phyloP scores from a whole-genome alignment of 2,797 vertebrate genomes.

The Hapalemur alaotrensis region DNA sequence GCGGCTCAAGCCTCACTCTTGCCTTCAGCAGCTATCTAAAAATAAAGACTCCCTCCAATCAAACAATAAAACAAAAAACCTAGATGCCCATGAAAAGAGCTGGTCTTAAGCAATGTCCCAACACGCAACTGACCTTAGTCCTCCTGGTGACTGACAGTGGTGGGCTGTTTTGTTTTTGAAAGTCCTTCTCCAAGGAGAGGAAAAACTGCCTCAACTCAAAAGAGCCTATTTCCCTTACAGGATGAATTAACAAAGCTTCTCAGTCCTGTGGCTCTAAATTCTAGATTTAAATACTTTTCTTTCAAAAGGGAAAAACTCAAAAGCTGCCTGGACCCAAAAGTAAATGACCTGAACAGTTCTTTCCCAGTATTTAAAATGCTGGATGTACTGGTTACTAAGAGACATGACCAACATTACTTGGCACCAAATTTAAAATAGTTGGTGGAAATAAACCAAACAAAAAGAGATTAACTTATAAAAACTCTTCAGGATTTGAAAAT shows the following conservation, averaged over 20 bases:
- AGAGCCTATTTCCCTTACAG: slow-evolving; percentile 5
- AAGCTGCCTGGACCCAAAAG: slow-evolving; percentile 29
- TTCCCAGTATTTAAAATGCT: slow-evolving; percentile 48
- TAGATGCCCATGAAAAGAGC: background rate
- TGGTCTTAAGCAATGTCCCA: background rate
- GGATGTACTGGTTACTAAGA: slow-evolving; percentile 13
- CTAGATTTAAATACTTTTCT: slow-evolving; percentile 49
- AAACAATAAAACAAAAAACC: background rate
- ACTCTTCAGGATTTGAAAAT: slow-evolving; percentile 40
- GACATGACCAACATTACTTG: slow-evolving; percentile 11
- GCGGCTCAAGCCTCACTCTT: background rate
- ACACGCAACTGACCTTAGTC: background rate
- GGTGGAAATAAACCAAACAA: slow-evolving; percentile 19
- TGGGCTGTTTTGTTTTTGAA: background rate
- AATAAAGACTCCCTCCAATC: background rate
- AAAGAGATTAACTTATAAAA: slow-evolving; percentile 50
- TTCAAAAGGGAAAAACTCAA: slow-evolving; percentile 44
- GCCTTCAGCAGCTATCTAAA: slow-evolving; percentile 10
- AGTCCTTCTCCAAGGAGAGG: background rate
- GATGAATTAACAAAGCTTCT: slow-evolving; percentile 19
- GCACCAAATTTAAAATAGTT: slow-evolving; percentile 49
- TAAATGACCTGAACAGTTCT: slow-evolving; percentile 41
- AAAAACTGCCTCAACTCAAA: slow-evolving; percentile 33
- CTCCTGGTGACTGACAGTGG: slow-evolving; percentile 4
- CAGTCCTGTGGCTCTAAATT: background rate